These are phyloP conservation scores for Melanaphis sacchari DNA, from an alignment of 1,140 invertebrate genomes.

Conservation along the genomic window DNA sequence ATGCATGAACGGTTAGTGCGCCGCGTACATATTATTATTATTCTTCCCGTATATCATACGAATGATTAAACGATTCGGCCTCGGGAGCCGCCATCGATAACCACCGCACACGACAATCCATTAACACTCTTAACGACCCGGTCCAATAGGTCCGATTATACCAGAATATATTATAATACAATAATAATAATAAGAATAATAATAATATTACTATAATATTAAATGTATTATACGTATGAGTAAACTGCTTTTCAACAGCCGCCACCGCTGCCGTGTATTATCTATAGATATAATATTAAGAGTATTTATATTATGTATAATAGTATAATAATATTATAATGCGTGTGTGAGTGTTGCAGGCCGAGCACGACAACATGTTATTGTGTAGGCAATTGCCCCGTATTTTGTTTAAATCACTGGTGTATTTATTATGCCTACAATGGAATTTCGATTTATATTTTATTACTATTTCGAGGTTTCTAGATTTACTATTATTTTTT, in stretches of 20 bases:
- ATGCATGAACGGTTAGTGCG: neutral
- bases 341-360: neutral
- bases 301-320: neutral
- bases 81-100: constrained; percentile 33
- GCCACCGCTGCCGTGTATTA: neutral
- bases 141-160: constrained; percentile 33
- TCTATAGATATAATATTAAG: neutral
- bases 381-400: neutral
- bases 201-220: neutral
- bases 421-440: neutral
- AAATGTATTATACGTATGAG: neutral
- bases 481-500: constrained; percentile 6
- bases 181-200: neutral
- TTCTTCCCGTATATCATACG: neutral
- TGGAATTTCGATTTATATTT: neutral
- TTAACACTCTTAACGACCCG: constrained; percentile 51
- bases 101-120: constrained; percentile 45
- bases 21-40: neutral
- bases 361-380: neutral
- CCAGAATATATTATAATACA: neutral
- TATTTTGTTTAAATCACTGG: neutral
- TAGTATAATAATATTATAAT: neutral
- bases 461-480: neutral
- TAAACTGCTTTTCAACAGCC: constrained; percentile 26
- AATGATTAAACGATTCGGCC: constrained; percentile 55